Conservation (phyloP, 2,888 invertebrate genomes). For the Oeneis ivallda region DNA sequence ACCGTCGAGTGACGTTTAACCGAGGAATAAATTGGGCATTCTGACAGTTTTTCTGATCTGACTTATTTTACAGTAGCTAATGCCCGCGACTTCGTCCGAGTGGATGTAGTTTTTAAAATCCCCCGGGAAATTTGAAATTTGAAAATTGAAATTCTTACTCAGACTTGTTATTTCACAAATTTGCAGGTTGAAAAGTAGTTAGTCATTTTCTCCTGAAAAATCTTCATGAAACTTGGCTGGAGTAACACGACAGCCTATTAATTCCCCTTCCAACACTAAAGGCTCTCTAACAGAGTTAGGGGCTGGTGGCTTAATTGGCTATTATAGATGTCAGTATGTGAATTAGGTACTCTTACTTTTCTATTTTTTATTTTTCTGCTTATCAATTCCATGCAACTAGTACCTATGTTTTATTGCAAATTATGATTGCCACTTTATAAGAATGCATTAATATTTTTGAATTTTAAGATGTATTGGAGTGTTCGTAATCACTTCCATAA, state of each 20-base stretch:
- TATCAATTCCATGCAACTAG: background rate
- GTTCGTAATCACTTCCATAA: no score
- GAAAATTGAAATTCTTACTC: background rate
- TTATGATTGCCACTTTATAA: no score
- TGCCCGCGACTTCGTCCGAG: no score
- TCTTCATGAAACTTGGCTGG: slow-evolving; percentile 1
- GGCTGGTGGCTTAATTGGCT: slow-evolving; percentile 8
- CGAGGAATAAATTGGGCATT: no score
- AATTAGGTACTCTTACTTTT: background rate
- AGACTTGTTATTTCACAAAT: background rate
- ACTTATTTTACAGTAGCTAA: no score
- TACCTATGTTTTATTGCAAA: no score
- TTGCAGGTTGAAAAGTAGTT: background rate
- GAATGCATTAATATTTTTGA: no score
- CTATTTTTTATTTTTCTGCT: background rate
- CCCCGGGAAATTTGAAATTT: no score
- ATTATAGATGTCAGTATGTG: slow-evolving; percentile 8
- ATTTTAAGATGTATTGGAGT: no score
- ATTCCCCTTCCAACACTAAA: slow-evolving; percentile 11
- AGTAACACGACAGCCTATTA: slow-evolving; percentile 8
- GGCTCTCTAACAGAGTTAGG: slow-evolving; percentile 9
- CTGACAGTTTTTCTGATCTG: no score
- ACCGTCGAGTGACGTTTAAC: no score
- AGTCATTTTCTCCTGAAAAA: slow-evolving; percentile 1
- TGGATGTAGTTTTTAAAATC: no score